Percentiles rank a stretch among this genome's conserved stretches.
Conservation (phyloP, 2,113 vertebrate species). For the Amblyornis subalaris region DNA sequence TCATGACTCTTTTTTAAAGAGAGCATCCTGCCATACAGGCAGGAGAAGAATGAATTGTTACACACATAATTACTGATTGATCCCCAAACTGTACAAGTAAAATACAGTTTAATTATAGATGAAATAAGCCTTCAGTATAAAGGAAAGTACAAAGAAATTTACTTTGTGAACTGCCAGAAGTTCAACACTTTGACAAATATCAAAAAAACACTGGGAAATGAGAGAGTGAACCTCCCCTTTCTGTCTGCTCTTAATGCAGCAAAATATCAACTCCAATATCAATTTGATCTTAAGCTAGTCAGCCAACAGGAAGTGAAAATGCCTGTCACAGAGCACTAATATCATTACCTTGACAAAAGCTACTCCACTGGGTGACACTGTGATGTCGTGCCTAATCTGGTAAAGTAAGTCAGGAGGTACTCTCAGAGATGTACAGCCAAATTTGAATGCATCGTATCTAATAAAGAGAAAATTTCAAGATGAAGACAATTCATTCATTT, state of each 20-base stretch:
- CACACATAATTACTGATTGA: constrained; percentile 15
- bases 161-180: background rate
- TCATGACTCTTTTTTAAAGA: background rate
- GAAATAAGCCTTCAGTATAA: constrained; percentile 16
- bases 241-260: background rate
- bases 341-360: constrained; percentile 93
- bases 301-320: background rate
- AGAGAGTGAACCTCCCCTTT: background rate
- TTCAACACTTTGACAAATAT: background rate
- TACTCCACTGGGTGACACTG: constrained; percentile 90
- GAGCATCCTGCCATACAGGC: background rate
- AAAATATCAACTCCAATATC: background rate
- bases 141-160: background rate
- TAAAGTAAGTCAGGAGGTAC: constrained; percentile 91
- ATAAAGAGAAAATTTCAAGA: constrained; percentile 47
- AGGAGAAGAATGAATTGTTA: background rate
- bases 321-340: background rate
- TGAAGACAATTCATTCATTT: background rate
- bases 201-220: background rate
- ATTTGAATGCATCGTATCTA: constrained; percentile 91
- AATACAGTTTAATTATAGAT: constrained; percentile 35
- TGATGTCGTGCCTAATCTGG: constrained; percentile 91
- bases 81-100: constrained; percentile 1
- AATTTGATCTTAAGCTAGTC: background rate
- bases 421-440: constrained; percentile 90